Conservation (phyloP, 2,113 vertebrate species). For the Peromyscus leucopus region DNA sequence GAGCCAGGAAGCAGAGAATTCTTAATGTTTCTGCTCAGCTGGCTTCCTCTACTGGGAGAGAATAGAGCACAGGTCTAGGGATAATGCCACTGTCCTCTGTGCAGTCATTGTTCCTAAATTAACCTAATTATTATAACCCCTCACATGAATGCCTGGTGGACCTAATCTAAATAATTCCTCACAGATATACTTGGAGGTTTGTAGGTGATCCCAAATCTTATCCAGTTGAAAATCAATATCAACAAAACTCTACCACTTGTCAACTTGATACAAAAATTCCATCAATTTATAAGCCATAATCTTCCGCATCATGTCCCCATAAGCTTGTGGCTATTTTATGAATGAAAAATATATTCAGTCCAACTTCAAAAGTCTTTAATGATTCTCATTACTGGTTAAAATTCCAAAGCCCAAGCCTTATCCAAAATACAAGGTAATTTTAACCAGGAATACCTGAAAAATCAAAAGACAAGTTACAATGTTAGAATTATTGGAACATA, state of each 20-base stretch:
- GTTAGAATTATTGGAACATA: not conserved
- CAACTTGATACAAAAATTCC: not conserved
- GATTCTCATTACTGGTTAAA: not conserved
- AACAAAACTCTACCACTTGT: not conserved
- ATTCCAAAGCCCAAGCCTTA: not conserved
- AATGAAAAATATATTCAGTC: not conserved
- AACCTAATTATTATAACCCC: not conserved
- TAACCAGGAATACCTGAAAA: not conserved
- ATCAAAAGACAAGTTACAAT: not conserved
- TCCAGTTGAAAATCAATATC: not conserved
- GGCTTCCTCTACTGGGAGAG: not conserved
- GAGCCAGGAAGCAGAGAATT: not conserved
- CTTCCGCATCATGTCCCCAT: not conserved
- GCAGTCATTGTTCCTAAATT: not conserved
- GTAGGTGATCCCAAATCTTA: too few relatives aligned
- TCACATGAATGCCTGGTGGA: not conserved
- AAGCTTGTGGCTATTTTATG: not conserved
- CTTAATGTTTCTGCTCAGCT: not conserved
- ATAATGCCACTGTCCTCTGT: not conserved
- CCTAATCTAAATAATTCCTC: not conserved
- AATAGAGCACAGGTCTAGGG: not conserved
- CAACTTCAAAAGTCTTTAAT: not conserved
- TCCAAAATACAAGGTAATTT: not conserved
- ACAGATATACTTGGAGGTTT: not conserved
- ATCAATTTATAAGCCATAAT: not conserved